Conservation (phyloP, 2,113 vertebrate species). For the Oryzias curvinotus region DNA sequence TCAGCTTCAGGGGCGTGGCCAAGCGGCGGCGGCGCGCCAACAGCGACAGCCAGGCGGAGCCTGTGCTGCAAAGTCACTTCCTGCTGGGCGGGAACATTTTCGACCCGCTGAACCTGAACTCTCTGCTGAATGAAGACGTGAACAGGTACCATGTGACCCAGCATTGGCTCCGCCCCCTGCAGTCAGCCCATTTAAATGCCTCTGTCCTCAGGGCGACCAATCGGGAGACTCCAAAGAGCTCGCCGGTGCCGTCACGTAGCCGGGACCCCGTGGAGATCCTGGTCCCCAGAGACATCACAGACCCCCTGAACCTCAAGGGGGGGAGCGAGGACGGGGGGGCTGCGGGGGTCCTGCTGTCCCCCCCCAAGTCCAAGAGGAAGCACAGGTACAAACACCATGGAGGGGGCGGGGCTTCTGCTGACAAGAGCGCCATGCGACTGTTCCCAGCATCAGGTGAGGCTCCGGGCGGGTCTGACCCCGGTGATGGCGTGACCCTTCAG, state of each 20-base stretch:
- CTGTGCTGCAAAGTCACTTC: conserved; percentile 85
- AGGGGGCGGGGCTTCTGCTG: conserved; percentile 34
- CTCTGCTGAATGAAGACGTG: conserved; percentile 88
- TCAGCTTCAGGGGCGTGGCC: conserved; percentile 80
- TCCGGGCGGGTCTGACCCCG: too few relatives aligned
- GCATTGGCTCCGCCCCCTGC: background rate
- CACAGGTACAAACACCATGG: conserved; percentile 80
- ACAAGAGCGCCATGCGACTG: conserved; percentile 12
- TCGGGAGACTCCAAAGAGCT: conserved; percentile 86
- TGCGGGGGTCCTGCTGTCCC: conserved; percentile 75
- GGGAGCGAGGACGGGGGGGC: conserved; percentile 58
- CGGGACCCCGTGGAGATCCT: conserved; percentile 89
- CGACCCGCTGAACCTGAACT: conserved; percentile 92
- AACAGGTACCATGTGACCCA: conserved; percentile 69
- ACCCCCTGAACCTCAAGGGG: conserved; percentile 87
- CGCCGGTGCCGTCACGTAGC: conserved; percentile 83
- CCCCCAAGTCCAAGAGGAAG: conserved; percentile 77
- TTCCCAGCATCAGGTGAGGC: conserved; percentile 43
- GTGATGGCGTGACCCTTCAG: too few relatives aligned
- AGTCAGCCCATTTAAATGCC: background rate
- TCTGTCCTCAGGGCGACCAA: conserved; percentile 74
- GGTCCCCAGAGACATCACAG: conserved; percentile 89
- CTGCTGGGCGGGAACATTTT: conserved; percentile 92
- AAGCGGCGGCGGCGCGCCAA: conserved; percentile 82
- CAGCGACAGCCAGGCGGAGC: conserved; percentile 83